These are phyloP conservation scores for Marisa cornuarietis DNA, from an alignment of 1,140 invertebrate species.

Conservation along the genomic window DNA sequence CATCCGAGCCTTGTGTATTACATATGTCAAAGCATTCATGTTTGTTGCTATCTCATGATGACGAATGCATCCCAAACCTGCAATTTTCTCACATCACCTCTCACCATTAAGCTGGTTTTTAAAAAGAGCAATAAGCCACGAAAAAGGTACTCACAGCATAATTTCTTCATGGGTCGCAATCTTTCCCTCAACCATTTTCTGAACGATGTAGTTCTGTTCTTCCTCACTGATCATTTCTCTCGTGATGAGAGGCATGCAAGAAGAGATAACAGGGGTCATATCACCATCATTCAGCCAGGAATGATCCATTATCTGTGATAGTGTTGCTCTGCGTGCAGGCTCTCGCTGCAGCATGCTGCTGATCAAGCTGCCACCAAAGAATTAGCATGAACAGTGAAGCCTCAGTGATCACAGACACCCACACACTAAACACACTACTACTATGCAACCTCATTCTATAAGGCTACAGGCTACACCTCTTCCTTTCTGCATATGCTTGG, in stretches of 20 bases:
- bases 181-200: conserved; percentile 94
- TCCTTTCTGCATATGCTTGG: no score
- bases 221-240: conserved; percentile 88
- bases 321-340: conserved; percentile 86
- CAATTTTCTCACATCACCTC: neutral
- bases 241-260: conserved; percentile 80
- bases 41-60: no score
- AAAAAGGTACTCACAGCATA: conserved; percentile 44
- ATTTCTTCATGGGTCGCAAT: conserved; percentile 95
- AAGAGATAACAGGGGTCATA: conserved; percentile 25
- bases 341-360: conserved; percentile 90
- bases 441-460: no score
- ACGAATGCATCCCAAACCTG: neutral
- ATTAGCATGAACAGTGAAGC: neutral
- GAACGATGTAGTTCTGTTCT: conserved; percentile 89
- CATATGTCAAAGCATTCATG: no score
- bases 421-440: no score
- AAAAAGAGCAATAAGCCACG: no score
- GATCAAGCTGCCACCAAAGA: conserved; percentile 76
- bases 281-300: conserved; percentile 73
- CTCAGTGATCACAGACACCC: no score
- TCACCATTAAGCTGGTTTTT: neutral
- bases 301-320: conserved; percentile 89
- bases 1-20: no score
- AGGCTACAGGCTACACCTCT: no score